Conservation (phyloP, 2,797 vertebrate genomes). For the Acropternis orthonyx region DNA sequence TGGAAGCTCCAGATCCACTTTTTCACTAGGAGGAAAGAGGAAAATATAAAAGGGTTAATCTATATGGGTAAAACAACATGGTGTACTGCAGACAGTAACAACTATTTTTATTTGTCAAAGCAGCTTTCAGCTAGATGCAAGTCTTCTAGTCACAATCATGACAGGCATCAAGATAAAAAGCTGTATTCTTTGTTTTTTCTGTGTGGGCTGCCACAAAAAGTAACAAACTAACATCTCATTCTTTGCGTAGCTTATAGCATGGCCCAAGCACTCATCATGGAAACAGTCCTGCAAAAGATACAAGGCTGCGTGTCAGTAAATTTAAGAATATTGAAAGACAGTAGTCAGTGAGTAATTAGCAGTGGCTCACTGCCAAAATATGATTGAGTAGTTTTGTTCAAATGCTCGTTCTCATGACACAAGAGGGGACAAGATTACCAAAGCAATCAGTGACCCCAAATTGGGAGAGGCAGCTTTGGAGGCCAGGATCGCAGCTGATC, state of each 20-base stretch:
- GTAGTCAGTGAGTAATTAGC: background rate
- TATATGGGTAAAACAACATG: background rate
- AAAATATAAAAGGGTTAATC: slow-evolving; percentile 2
- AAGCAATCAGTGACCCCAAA: background rate
- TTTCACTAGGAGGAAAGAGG: slow-evolving; percentile 75
- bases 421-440: background rate
- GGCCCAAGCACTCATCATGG: background rate
- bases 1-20: slow-evolving; percentile 90
- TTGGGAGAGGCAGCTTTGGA: background rate
- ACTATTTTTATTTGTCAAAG: background rate
- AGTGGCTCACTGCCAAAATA: background rate
- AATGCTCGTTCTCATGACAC: background rate
- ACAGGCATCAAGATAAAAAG: background rate
- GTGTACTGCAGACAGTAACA: background rate
- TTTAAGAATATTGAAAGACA: background rate
- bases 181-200: background rate
- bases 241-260: background rate
- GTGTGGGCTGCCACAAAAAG: background rate
- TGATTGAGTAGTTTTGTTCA: background rate
- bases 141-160: background rate
- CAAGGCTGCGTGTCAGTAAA: background rate
- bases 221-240: background rate
- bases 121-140: background rate
- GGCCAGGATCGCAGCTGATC: background rate
- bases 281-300: background rate